These are phyloP conservation scores for Sinocyclocheilus rhinocerous DNA, from an alignment of 2,113 vertebrate species.

Conservation along the genomic window DNA sequence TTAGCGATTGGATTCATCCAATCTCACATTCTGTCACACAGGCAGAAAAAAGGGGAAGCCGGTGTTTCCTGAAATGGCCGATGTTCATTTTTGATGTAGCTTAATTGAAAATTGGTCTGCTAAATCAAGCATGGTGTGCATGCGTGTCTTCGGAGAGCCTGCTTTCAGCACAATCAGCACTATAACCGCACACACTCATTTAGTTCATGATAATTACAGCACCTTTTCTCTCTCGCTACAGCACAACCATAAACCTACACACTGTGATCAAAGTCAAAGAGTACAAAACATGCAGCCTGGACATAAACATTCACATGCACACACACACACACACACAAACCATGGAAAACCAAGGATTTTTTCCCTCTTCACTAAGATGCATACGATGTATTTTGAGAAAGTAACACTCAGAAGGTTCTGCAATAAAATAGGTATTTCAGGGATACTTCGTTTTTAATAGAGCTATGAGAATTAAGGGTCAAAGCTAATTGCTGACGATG, in stretches of 20 bases:
- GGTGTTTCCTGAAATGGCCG: slow-evolving; percentile 26
- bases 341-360: neutral
- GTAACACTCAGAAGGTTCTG: neutral
- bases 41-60: slow-evolving; percentile 22
- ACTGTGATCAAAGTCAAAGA: slow-evolving; percentile 31
- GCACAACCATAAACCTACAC: neutral
- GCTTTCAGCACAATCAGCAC: slow-evolving; percentile 48
- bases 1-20: slow-evolving; percentile 23
- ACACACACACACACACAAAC: neutral
- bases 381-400: neutral
- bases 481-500: neutral
- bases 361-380: too few species aligned
- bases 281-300: neutral
- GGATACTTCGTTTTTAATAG: neutral
- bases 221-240: neutral
- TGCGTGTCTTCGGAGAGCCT: slow-evolving; percentile 28
- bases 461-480: neutral
- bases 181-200: slow-evolving; percentile 12
- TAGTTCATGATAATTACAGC: slow-evolving; percentile 47
- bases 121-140: slow-evolving; percentile 36
- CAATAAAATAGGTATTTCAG: neutral
- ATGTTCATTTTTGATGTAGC: slow-evolving; percentile 21
- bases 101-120: slow-evolving; percentile 52
- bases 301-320: neutral
- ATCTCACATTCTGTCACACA: slow-evolving; percentile 26